Percentiles rank a stretch among this genome's conserved stretches.
Evolutionary conservation across 2,113 vertebrate genomes (phyloP).

Genomic region (Empidonax alnorum): DNA sequence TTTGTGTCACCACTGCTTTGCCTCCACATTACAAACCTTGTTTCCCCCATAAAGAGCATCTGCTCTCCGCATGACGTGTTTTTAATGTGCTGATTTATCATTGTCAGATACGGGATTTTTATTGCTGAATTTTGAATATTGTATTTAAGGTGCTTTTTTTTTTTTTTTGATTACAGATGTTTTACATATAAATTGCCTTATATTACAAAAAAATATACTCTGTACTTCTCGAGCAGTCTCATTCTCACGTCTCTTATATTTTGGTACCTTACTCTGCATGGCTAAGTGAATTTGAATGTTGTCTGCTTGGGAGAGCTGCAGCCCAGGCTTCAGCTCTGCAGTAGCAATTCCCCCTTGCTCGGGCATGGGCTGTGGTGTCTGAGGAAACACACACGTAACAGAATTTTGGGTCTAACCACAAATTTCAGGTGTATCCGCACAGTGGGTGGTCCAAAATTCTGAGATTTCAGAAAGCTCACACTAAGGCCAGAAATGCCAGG

Average conservation of each 20-base stretch:
- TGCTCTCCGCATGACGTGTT: slow-evolving; percentile 61
- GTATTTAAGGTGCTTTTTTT: slow-evolving; percentile 67
- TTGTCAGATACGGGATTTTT: slow-evolving; percentile 68
- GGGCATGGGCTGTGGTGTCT: fast-evolving
- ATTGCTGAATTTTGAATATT: slow-evolving; percentile 74
- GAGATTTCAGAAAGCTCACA: background rate
- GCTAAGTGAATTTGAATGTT: slow-evolving; percentile 42
- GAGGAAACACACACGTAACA: background rate
- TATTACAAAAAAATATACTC: slow-evolving; percentile 54
- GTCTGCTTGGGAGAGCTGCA: background rate
- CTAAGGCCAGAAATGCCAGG: background rate
- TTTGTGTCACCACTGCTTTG: slow-evolving; percentile 49
- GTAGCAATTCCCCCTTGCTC: background rate
- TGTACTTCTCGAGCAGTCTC: slow-evolving; percentile 45
- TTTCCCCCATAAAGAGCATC: slow-evolving; percentile 57
- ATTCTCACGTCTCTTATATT: slow-evolving; percentile 59
- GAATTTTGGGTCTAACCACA: background rate
- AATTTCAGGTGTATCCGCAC: background rate
- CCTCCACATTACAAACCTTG: slow-evolving; percentile 42
- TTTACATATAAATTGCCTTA: slow-evolving; percentile 81
- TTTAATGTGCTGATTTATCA: slow-evolving; percentile 77
- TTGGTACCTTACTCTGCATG: slow-evolving; percentile 43
- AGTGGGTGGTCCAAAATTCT: background rate
- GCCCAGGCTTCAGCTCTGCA: background rate
- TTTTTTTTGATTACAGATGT: slow-evolving; percentile 69